These are phyloP conservation scores for Coluber constrictor DNA, from an alignment of 2,797 vertebrate genomes.

Conservation along the genomic window DNA sequence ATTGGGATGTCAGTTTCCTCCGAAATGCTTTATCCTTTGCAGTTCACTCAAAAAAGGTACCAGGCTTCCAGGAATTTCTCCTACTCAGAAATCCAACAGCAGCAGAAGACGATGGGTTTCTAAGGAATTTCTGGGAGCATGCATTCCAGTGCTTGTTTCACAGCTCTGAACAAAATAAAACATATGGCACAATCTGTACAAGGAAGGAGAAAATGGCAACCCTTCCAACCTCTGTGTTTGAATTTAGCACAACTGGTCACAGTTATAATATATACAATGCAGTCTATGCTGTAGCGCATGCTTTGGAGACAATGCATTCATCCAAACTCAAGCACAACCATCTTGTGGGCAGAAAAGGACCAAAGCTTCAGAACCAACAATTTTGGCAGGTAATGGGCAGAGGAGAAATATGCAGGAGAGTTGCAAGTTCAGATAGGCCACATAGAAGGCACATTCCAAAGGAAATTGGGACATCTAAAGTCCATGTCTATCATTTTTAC, in stretches of 20 bases:
- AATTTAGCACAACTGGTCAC: background rate
- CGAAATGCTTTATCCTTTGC: background rate
- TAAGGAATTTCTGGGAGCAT: background rate
- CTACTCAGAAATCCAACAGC: background rate
- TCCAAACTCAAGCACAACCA: background rate
- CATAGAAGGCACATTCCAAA: background rate
- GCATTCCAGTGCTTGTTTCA: background rate
- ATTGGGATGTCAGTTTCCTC: background rate
- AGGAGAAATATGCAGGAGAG: background rate
- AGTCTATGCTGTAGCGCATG: background rate
- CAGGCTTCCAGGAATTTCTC: conserved; percentile 4
- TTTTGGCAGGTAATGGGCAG: background rate
- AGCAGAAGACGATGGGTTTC: background rate
- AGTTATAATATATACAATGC: conserved; percentile 15
- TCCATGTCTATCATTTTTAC: background rate
- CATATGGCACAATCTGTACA: background rate
- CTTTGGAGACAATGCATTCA: background rate
- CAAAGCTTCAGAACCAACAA: background rate
- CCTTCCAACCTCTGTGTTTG: background rate
- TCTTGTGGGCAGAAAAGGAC: background rate
- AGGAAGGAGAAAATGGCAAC: background rate
- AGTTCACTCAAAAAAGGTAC: background rate
- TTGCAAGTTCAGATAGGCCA: background rate
- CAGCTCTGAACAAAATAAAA: background rate
- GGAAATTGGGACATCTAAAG: background rate